Evolutionary conservation across 1,140 invertebrate genomes (phyloP).

Genomic region (Aphelinus atriplicis): DNA sequence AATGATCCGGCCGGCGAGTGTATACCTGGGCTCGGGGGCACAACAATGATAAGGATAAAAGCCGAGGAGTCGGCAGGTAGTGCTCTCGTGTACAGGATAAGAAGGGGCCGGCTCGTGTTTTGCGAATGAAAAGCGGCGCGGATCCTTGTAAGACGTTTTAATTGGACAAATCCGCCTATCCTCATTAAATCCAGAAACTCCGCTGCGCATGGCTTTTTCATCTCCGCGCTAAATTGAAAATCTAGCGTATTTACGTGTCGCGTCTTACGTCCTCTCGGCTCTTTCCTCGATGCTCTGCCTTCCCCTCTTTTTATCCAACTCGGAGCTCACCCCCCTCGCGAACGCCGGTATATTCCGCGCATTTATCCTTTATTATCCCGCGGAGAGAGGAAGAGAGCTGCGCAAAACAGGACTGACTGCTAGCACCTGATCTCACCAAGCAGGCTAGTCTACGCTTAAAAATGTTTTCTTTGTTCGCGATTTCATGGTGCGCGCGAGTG

Average conservation of each 20-base stretch:
- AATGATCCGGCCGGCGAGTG: too few species aligned
- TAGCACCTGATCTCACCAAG: slow-evolving; percentile 14
- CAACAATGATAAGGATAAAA: slow-evolving; percentile 37
- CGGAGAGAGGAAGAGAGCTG: not conserved
- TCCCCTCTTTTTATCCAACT: slow-evolving; percentile 28
- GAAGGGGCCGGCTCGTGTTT: slow-evolving; percentile 50
- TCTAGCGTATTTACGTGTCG: slow-evolving; percentile 38
- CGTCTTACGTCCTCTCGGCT: slow-evolving; percentile 6
- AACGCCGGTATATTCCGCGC: not conserved
- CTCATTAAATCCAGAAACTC: slow-evolving; percentile 65
- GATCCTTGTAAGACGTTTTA: slow-evolving; percentile 68
- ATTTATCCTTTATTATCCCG: slow-evolving; percentile 17
- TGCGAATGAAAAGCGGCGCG: slow-evolving; percentile 48
- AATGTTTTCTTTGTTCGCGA: too few species aligned
- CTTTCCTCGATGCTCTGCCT: slow-evolving; percentile 43
- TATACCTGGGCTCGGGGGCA: not conserved
- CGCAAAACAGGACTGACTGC: slow-evolving; percentile 7
- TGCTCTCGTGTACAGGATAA: slow-evolving; percentile 49
- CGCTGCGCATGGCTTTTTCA: slow-evolving; percentile 51
- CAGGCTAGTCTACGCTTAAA: too few species aligned
- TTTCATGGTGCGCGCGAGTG: too few species aligned
- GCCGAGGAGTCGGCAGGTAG: slow-evolving; percentile 11
- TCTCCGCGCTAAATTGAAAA: slow-evolving; percentile 58
- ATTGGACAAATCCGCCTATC: slow-evolving; percentile 69
- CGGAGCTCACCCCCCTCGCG: slow-evolving; percentile 14